These are phyloP conservation scores for Calonectris borealis DNA, from an alignment of 2,113 vertebrate species.

Conservation along the genomic window DNA sequence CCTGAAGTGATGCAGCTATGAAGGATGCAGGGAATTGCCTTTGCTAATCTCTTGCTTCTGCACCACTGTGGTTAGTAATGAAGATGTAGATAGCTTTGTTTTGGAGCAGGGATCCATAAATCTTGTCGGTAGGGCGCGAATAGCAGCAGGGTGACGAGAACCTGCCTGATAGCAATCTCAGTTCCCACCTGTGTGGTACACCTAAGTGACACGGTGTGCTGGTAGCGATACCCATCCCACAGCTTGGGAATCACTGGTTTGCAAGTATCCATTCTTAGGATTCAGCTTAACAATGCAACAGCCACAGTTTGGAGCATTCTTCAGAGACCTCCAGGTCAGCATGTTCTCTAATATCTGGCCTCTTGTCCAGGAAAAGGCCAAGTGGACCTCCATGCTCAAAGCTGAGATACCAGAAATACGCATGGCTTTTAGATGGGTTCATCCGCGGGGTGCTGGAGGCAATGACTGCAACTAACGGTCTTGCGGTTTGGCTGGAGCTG, in stretches of 20 bases:
- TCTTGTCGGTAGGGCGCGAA: rapidly evolving
- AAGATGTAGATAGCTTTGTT: not conserved
- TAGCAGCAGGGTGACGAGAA: not conserved
- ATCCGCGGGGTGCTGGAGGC: not conserved
- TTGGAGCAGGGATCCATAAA: not conserved
- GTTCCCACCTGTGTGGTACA: not conserved
- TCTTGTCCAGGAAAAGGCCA: not conserved
- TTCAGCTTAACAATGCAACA: not conserved
- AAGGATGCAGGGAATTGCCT: not conserved
- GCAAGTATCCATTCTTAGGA: not conserved
- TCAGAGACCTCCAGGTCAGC: not conserved
- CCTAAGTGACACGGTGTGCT: not conserved
- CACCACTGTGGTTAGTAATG: not conserved
- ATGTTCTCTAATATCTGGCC: not conserved
- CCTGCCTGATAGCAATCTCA: not conserved
- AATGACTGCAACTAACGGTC: not conserved
- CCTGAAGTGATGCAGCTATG: not conserved
- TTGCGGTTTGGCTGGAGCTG: not conserved
- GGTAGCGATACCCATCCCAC: not conserved
- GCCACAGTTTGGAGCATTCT: not conserved
- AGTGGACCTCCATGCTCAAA: not conserved
- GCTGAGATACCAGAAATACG: not conserved
- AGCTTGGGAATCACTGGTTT: not conserved
- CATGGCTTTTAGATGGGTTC: not conserved
- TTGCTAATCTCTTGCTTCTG: not conserved